Percentiles rank a stretch among this genome's conserved stretches.
These are phyloP conservation scores for Conus canariensis DNA, from an alignment of 2,888 invertebrate genomes.

Conservation along the genomic window DNA sequence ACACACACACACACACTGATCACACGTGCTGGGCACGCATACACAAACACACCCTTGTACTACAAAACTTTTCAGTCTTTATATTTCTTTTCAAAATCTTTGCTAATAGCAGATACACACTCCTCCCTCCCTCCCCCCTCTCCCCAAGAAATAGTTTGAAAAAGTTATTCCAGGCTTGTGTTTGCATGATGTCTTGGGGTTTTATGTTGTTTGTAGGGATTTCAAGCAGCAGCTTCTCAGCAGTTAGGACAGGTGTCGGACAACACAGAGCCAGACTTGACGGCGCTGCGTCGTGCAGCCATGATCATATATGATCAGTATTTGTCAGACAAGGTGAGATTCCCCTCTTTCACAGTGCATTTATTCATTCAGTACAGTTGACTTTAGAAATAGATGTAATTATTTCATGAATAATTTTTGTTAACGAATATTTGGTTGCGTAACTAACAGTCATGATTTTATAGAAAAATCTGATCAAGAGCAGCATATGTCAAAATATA, in stretches of 20 bases:
- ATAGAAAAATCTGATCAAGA: too few relatives aligned
- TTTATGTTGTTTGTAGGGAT: conserved; percentile 72
- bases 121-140: background rate
- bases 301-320: conserved; percentile 88
- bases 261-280: conserved; percentile 70
- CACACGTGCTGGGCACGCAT: background rate
- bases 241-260: conserved; percentile 81
- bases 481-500: too few relatives aligned
- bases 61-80: background rate
- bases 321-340: conserved; percentile 84
- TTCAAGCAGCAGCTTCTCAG: conserved; percentile 85
- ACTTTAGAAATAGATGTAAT: too few relatives aligned
- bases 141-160: background rate
- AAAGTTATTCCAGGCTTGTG: background rate
- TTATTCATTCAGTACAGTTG: too few relatives aligned
- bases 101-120: too few relatives aligned
- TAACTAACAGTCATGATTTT: too few relatives aligned
- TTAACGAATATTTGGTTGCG: too few relatives aligned
- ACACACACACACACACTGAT: conserved; percentile 7
- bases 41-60: background rate
- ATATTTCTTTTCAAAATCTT: too few relatives aligned
- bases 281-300: conserved; percentile 84
- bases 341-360: background rate
- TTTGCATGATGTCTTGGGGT: background rate
- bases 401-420: too few relatives aligned